These are phyloP conservation scores for Hecatera dysodea DNA, from an alignment of 2,888 invertebrate species.

Conservation along the genomic window DNA sequence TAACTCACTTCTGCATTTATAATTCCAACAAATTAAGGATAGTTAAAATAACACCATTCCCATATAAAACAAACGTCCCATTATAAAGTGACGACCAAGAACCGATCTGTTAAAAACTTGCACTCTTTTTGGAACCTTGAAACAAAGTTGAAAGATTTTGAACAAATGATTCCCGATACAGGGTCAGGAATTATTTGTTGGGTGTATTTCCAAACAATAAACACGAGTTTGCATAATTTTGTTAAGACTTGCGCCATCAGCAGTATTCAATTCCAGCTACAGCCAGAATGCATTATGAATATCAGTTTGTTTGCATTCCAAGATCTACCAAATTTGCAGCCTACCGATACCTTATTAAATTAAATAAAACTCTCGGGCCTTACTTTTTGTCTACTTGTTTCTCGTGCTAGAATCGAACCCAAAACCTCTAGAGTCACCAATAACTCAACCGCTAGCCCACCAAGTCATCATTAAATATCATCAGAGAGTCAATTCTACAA, in stretches of 20 bases:
- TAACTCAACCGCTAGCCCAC: background rate
- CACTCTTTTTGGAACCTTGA: background rate
- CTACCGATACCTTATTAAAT: too few species aligned
- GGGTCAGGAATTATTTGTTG: too few species aligned
- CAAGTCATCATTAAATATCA: background rate
- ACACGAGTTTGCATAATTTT: background rate
- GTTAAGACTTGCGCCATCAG: background rate
- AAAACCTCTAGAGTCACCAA: background rate
- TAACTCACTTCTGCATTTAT: too few species aligned
- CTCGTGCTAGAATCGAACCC: background rate
- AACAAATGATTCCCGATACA: too few species aligned
- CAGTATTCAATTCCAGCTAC: too few species aligned
- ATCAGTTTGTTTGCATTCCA: background rate
- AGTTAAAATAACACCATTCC: too few species aligned
- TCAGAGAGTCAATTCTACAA: too few species aligned
- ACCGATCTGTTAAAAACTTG: background rate
- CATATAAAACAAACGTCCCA: accelerated
- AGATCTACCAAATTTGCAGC: background rate
- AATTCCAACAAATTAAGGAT: too few species aligned
- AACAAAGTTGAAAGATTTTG: background rate
- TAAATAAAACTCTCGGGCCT: too few species aligned
- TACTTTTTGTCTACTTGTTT: background rate
- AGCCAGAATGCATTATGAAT: background rate
- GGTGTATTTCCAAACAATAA: background rate
- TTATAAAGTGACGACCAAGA: background rate